Evolutionary conservation across 2,113 vertebrate species (phyloP).

Genomic region (Herpetotheres cachinnans): DNA sequence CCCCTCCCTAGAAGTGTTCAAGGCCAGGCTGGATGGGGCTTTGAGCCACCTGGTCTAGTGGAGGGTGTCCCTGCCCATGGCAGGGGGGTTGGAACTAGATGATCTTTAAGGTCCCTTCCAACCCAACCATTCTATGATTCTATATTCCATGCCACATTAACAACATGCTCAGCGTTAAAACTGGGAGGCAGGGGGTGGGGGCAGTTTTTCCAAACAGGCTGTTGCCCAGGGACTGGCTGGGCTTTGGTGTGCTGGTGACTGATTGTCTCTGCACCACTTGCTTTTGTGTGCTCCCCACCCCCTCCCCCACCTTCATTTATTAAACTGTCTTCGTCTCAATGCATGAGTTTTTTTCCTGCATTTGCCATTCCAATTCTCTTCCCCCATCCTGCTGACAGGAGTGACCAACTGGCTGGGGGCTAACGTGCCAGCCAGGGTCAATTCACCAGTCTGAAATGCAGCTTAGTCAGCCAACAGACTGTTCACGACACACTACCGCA

Average conservation of each 20-base stretch:
- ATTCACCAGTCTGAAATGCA: background rate
- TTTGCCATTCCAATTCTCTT: background rate
- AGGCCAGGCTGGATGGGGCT: too few relatives aligned
- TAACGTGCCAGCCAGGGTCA: background rate
- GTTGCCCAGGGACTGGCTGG: background rate
- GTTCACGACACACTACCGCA: fast-evolving
- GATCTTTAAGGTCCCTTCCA: too few relatives aligned
- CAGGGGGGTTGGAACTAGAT: too few relatives aligned
- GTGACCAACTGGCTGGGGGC: background rate
- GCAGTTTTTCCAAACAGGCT: background rate
- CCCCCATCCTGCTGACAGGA: background rate
- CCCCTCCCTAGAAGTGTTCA: too few relatives aligned
- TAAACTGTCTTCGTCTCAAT: background rate
- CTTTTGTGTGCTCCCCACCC: background rate
- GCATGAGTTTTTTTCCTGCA: background rate
- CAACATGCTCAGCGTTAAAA: background rate
- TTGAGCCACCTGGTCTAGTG: too few relatives aligned
- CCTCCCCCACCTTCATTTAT: background rate
- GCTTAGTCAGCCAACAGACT: background rate
- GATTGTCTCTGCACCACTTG: background rate
- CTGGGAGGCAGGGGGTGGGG: fast-evolving
- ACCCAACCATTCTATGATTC: too few relatives aligned
- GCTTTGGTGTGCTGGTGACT: background rate
- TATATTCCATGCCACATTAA: background rate
- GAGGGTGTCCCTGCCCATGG: too few relatives aligned